Conservation (phyloP, 2,113 vertebrate genomes). For the Phainopepla nitens region DNA sequence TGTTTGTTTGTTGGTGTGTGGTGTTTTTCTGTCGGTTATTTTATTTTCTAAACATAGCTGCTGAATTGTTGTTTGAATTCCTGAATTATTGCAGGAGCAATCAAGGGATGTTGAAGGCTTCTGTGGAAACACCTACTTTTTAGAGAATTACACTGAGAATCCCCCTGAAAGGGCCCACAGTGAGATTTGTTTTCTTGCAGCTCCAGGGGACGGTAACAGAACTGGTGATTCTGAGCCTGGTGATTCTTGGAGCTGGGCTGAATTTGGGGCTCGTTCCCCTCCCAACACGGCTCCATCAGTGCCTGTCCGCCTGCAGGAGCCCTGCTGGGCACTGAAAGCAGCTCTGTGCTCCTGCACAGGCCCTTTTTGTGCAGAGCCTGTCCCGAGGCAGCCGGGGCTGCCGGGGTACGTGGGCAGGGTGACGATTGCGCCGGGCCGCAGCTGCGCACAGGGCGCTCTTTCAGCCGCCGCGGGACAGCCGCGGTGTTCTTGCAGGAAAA, state of each 20-base stretch:
- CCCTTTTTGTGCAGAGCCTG: conserved; percentile 1
- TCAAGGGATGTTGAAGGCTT: neutral
- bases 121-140: neutral
- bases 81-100: neutral
- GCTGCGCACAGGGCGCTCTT: neutral
- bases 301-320: neutral
- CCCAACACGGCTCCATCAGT: neutral
- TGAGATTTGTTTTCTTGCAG: neutral
- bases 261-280: accelerated
- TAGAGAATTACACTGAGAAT: neutral
- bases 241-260: neutral
- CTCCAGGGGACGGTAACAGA: neutral
- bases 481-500: neutral
- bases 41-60: neutral
- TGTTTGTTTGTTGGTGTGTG: neutral
- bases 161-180: neutral
- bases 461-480: neutral
- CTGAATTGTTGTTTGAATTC: neutral
- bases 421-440: neutral
- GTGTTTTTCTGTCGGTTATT: neutral
- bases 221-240: accelerated
- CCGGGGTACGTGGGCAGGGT: neutral
- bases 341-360: conserved; percentile 40
- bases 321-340: neutral
- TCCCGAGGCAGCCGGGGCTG: neutral